phyloP scores from a whole-genome alignment of 2,888 invertebrate genomes.

The Oscheius sp. region DNA sequence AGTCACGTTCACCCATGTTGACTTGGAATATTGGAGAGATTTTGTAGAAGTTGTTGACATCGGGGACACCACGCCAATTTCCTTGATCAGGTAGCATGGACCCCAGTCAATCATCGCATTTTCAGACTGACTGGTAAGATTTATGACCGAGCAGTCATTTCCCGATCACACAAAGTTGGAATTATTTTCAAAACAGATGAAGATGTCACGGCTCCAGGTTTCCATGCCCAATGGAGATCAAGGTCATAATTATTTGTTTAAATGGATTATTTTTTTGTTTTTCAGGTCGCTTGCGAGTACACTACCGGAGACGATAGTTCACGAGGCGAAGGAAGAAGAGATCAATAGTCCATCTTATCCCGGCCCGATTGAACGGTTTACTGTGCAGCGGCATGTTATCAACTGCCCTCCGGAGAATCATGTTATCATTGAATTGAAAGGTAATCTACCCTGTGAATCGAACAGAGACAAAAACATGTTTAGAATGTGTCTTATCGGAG shows the following conservation, averaged over 20 bases:
- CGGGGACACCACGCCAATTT: background rate
- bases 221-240: constrained; percentile 15
- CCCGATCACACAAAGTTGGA: background rate
- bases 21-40: constrained; percentile 18
- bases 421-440: constrained; percentile 8
- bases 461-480: background rate
- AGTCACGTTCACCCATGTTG: constrained; percentile 16
- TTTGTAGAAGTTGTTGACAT: constrained; percentile 15
- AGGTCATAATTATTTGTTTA: background rate
- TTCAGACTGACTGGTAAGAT: constrained; percentile 22
- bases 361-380: constrained; percentile 26
- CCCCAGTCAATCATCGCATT: background rate
- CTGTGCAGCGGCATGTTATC: constrained; percentile 20
- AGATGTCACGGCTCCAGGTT: constrained; percentile 13
- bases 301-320: background rate
- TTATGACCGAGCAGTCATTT: constrained; percentile 20
- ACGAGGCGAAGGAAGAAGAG: constrained; percentile 1
- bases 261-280: background rate
- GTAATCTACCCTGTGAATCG: background rate
- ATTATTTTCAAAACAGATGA: constrained; percentile 25
- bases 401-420: constrained; percentile 24
- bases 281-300: constrained; percentile 3
- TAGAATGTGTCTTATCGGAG: constrained; percentile 20
- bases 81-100: constrained; percentile 1
- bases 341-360: constrained; percentile 10